Conservation (phyloP, 1,140 invertebrate species). For the Lethrus apterus region DNA sequence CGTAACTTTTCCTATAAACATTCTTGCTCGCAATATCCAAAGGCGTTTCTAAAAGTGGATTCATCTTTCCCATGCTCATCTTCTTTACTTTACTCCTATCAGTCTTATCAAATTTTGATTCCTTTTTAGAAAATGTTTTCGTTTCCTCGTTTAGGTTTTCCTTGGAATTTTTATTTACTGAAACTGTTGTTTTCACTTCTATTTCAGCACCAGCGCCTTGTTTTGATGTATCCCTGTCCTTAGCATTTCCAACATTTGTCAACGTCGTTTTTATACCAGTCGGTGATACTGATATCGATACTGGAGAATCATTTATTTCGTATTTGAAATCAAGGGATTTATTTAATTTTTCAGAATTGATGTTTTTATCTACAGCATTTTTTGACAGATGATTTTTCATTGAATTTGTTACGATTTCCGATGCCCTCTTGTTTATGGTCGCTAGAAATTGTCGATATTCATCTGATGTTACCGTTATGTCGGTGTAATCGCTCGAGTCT, state of each 20-base stretch:
- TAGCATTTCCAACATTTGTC: neutral
- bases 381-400: no score
- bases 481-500: slow-evolving; percentile 5
- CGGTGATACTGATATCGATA: neutral
- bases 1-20: neutral
- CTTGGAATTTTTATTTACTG: no score
- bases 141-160: neutral
- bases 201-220: no score
- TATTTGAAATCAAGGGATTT: no score
- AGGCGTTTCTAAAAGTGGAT: neutral
- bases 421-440: neutral
- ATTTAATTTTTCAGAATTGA: no score
- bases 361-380: no score
- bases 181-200: no score
- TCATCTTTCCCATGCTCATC: neutral
- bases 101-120: neutral
- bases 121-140: slow-evolving; percentile 3
- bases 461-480: neutral
- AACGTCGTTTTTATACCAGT: slow-evolving; percentile 1
- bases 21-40: neutral
- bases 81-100: no score
- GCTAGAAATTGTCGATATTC: slow-evolving; percentile 2
- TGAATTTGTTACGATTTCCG: no score
- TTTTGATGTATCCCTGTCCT: no score
- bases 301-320: neutral